These are phyloP conservation scores for Eilema caniola DNA, from an alignment of 2,888 invertebrate genomes.

Conservation along the genomic window DNA sequence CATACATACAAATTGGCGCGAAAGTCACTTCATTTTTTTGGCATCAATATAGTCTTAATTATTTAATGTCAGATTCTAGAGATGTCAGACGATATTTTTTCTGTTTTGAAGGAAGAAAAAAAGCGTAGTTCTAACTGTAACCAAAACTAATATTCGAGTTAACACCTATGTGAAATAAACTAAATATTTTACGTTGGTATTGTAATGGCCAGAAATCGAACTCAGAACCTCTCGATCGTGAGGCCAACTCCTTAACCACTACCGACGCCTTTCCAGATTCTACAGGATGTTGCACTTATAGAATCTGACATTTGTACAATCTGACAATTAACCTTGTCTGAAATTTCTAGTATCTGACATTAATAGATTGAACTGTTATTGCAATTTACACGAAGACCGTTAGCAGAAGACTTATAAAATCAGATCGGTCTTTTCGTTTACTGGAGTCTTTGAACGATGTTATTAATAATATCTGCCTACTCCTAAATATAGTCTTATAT, in stretches of 20 bases:
- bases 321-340: neutral
- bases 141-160: too few relatives aligned
- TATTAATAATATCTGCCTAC: neutral
- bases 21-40: neutral
- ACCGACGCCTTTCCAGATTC: neutral
- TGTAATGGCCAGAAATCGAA: too few relatives aligned
- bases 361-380: neutral
- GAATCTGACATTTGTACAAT: neutral
- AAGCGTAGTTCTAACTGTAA: too few relatives aligned
- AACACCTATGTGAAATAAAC: too few relatives aligned
- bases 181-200: too few relatives aligned
- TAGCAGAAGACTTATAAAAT: neutral
- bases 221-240: too few relatives aligned
- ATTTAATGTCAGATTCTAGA: neutral
- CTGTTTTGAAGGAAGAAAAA: too few relatives aligned
- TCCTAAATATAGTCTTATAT: slow-evolving; percentile 30
- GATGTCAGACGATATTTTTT: neutral
- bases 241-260: too few relatives aligned
- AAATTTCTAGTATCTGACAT: neutral
- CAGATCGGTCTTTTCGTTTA: neutral
- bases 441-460: slow-evolving; percentile 35
- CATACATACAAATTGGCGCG: neutral
- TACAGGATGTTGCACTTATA: neutral
- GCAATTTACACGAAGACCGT: neutral
- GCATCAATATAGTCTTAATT: neutral